These are phyloP conservation scores for Pardosa pseudoannulata DNA, from an alignment of 2,888 invertebrate species.

Conservation along the genomic window DNA sequence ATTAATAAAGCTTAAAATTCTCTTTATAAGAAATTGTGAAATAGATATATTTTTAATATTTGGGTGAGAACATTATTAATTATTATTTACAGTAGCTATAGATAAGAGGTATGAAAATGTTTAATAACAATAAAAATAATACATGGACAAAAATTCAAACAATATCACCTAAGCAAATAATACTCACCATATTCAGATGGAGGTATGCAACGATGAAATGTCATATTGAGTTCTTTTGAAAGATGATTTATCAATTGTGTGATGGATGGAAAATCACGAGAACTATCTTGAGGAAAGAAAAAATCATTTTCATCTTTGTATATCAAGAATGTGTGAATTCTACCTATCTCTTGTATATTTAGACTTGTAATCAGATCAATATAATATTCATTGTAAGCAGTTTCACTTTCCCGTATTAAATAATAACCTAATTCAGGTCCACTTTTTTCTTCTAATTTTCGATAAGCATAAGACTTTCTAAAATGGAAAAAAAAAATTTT, in stretches of 20 bases:
- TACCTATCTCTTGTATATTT: constrained; percentile 12
- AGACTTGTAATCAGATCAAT: constrained; percentile 82
- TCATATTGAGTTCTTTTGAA: constrained; percentile 79
- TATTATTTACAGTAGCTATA: too few relatives aligned
- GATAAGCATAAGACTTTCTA: constrained; percentile 84
- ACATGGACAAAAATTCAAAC: too few relatives aligned
- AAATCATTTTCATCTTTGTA: constrained; percentile 28
- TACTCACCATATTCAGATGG: constrained; percentile 91
- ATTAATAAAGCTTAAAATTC: too few relatives aligned
- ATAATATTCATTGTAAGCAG: constrained; percentile 87
- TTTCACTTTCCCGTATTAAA: constrained; percentile 89
- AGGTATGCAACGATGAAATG: constrained; percentile 86
- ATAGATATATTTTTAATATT: too few relatives aligned
- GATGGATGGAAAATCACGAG: constrained; percentile 80
- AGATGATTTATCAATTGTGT: constrained; percentile 81
- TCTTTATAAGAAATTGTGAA: too few relatives aligned
- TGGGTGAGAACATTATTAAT: too few relatives aligned
- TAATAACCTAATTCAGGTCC: constrained; percentile 87
- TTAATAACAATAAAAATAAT: too few relatives aligned
- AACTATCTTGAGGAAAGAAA: constrained; percentile 44
- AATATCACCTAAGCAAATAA: too few relatives aligned
- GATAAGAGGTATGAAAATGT: too few relatives aligned
- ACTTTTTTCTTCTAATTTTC: constrained; percentile 88
- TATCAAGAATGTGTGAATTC: constrained; percentile 62
- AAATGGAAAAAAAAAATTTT: constrained; percentile 79